phyloP scores from a whole-genome alignment of 2,113 vertebrate species.

The Sitta europaea region DNA sequence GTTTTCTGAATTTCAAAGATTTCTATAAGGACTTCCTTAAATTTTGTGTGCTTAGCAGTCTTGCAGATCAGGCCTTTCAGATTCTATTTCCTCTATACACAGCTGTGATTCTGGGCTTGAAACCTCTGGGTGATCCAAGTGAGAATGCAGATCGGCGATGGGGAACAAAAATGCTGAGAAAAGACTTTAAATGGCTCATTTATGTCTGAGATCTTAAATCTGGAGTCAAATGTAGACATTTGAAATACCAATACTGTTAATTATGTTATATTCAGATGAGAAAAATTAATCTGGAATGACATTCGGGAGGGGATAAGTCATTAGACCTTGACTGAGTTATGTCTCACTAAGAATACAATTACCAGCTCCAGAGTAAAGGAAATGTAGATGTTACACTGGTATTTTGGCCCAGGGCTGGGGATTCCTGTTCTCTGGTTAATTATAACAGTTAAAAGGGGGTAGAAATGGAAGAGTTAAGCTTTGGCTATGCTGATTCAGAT shows the following conservation, averaged over 20 bases:
- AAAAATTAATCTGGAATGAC: neutral
- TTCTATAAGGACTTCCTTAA: neutral
- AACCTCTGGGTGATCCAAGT: neutral
- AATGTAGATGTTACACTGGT: rapidly evolving
- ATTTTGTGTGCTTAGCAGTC: neutral
- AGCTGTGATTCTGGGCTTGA: neutral
- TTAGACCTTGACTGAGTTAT: neutral
- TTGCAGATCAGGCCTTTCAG: neutral
- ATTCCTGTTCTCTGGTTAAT: neutral
- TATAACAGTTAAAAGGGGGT: neutral
- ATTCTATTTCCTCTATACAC: neutral
- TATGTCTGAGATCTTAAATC: neutral
- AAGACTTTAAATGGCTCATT: neutral
- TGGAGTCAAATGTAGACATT: neutral
- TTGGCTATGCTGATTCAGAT: neutral
- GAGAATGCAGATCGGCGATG: neutral
- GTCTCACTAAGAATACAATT: neutral
- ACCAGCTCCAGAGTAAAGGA: neutral
- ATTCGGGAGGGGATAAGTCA: neutral
- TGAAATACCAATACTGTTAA: neutral
- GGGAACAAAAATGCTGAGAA: neutral
- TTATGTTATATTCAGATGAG: neutral
- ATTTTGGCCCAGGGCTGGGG: neutral
- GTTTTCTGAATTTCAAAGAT: neutral
- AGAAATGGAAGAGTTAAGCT: neutral